Percentiles rank a stretch among this genome's conserved stretches.
Evolutionary conservation across 2,888 invertebrate species (phyloP).

Genomic region (Zaprionus obscuricornis): DNA sequence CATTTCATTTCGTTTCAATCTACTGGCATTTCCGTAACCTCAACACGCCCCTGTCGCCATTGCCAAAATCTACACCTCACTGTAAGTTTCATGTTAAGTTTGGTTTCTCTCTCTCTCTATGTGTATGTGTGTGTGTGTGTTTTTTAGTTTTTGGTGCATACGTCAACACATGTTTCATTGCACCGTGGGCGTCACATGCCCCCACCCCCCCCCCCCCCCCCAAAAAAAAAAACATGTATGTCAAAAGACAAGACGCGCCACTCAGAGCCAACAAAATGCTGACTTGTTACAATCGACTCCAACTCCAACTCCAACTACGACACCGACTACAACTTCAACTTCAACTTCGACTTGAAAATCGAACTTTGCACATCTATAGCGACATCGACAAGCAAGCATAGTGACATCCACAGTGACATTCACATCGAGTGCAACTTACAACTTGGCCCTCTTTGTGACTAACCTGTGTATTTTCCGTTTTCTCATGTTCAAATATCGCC

Average conservation of each 20-base stretch:
- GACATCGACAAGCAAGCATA: no score
- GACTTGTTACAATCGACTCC: constrained; percentile 37
- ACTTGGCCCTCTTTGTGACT: no score
- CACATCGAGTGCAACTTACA: no score
- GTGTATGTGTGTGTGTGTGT: no score
- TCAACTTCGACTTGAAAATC: no score
- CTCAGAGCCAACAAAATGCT: constrained; percentile 44
- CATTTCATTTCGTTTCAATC: constrained; percentile 63
- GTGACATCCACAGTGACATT: no score
- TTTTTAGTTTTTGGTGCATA: constrained; percentile 49
- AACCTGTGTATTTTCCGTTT: no score
- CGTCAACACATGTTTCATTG: constrained; percentile 57
- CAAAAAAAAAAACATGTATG: no score
- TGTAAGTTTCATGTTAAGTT: constrained; percentile 20
- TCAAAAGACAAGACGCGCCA: constrained; percentile 49
- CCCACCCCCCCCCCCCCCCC: constrained; percentile 12
- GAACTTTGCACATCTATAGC: no score
- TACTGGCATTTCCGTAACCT: constrained; percentile 47
- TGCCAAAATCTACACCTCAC: neutral
- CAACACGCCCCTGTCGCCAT: constrained; percentile 9
- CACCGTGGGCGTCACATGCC: constrained; percentile 49
- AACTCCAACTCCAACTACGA: neutral
- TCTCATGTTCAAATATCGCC: no score
- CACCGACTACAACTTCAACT: neutral
- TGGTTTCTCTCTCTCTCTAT: no score